Base-by-base conservation (phyloP, 2,113 vertebrate species). In the Paradisaea rubra region DNA sequence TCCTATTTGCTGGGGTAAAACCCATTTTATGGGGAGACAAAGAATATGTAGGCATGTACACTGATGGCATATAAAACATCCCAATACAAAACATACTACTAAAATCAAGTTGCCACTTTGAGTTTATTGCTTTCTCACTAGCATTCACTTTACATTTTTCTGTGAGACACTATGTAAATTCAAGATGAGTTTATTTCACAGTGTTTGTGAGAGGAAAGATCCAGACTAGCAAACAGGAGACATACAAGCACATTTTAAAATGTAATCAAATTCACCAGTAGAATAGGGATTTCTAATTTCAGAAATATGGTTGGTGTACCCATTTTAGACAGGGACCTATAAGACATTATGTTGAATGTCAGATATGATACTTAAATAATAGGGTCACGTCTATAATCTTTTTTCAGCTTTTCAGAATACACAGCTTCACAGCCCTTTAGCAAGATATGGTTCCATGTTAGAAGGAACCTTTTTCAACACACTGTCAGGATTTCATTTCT, bases 61-160 rank as follows among this genome's bases (percentile, higher is more conserved):
- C 21, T 77, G 28, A 72, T 52, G 66, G 83, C 25, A 42, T 81
- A 25, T 89, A 91, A 96, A 96, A 76, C n/a, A 45, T 81, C 39
- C 52, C 72, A 92, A 47, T 77, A 69, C 21, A 76, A 66, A 83
- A 44, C 60, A 76, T 44, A 89, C 64, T n/a, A 63, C 64, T 89
- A 56, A 79, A 82, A 84, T 92, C 83, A 88, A 86, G 61, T 70
- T 81, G 53, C 21, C 84, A 86, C 28, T 65, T 89, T 13, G 86
- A 57, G 54, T 78, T 92, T 88, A 93, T 80, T 49, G 57, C 27
- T 91, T 95, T 93, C 56, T 89, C 84, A 77, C 41, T 86, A 92
- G 47, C 73, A 92, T 88, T 96, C 11, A 9, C 37, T 53, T 74
- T 77, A 73, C 52, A 77, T 88, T 81, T 92, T 81, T 72, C 49